These are phyloP conservation scores for Meteorus sp. DNA, from an alignment of 1,140 invertebrate genomes.

Conservation along the genomic window DNA sequence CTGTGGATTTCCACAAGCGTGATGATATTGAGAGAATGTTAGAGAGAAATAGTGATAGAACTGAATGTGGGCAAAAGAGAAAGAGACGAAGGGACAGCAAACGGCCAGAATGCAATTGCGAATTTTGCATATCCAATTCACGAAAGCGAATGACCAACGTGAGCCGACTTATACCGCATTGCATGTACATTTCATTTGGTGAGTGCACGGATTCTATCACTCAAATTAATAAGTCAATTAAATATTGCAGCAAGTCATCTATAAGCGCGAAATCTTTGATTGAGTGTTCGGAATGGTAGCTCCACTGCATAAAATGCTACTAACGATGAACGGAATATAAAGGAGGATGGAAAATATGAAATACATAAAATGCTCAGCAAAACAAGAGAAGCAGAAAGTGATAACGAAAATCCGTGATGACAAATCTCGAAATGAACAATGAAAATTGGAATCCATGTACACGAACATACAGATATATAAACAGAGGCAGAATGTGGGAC, in stretches of 20 bases:
- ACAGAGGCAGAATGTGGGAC: too few relatives aligned
- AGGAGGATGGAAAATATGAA: too few relatives aligned
- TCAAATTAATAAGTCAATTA: conserved; percentile 4
- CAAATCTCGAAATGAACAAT: too few relatives aligned
- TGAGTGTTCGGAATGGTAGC: neutral
- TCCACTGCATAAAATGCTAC: neutral
- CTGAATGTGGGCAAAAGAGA: too few relatives aligned
- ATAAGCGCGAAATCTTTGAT: neutral
- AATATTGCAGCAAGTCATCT: neutral
- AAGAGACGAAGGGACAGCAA: neutral
- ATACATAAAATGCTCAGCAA: too few relatives aligned
- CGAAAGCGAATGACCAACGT: neutral
- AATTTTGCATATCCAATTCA: conserved; percentile 3
- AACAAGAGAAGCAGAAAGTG: too few relatives aligned
- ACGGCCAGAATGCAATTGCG: neutral
- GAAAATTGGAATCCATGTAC: too few relatives aligned
- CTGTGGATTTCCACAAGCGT: neutral
- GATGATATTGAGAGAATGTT: too few relatives aligned
- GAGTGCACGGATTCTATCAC: neutral
- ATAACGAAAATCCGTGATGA: too few relatives aligned
- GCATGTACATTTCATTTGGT: neutral
- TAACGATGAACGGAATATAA: too few relatives aligned
- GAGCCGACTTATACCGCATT: neutral
- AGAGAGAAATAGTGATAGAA: too few relatives aligned
- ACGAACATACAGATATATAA: too few relatives aligned